Base-by-base conservation (phyloP, 2,113 vertebrate genomes). In the Aix galericulata region DNA sequence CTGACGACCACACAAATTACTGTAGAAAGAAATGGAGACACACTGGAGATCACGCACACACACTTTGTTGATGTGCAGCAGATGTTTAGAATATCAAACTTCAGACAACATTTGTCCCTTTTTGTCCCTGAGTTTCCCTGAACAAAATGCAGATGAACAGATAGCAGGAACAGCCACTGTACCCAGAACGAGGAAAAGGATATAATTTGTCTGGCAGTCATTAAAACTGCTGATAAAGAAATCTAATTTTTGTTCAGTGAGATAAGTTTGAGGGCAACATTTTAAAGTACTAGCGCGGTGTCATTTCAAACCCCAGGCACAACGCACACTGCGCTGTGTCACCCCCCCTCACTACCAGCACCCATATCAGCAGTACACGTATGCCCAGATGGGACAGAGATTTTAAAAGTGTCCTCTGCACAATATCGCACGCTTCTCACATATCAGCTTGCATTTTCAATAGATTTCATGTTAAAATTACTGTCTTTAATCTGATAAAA, bases 1-100 rank as follows among this genome's bases (percentile, higher is more conserved):
- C 32, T 72, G 86, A 93, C 69, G n/a, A 63, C 83, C 82, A n/a
- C 62, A 82, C 77, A 84, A 91, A 92, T 92, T 84, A 56, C 93
- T 81, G 60, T 0, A 67, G 58, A 80, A 84, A 83, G 42, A 63
- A 81, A 23, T 64, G 56, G 34, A 91, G 76, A 86, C 67, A 58
- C 34, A 15, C 18, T 68, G 29, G 86, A 89, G 72, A 83, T 12
- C 0, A 1, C 2, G 14, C 48, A 56, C 63, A 83, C 62, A 56
- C 10, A 29, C 27, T 34, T 64, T 62, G 84, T 44, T 55, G 78
- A 94, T 69, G 81, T 46, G 67, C 13, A 3, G 88, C 69, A 92
- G 83, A 79, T 46, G 77, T 66, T 42, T 26, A 66, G 88, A 94
- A 95, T 91, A 82, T 44, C 67, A 85, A 89, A 71, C 31, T 68